Conservation (phyloP, 1,140 invertebrate genomes). For the Sycophila sp. region DNA sequence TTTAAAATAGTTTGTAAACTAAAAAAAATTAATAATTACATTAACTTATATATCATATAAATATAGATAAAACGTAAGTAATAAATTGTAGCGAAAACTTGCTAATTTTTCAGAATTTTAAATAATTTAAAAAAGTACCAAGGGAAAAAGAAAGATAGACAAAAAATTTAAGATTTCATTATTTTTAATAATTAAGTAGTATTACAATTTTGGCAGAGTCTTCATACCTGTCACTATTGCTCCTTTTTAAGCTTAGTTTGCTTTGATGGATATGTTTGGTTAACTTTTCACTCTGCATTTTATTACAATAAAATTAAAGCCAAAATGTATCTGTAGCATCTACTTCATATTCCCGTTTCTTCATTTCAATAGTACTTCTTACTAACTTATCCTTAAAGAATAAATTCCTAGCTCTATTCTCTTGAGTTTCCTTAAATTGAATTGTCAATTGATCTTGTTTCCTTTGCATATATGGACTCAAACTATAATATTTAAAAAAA, state of each 20-base stretch:
- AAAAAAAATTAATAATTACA: conserved; percentile 11
- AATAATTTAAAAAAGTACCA: neutral
- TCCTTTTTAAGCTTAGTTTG: conserved; percentile 18
- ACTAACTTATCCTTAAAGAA: too few species aligned
- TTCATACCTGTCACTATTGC: conserved; percentile 22
- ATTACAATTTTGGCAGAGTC: neutral
- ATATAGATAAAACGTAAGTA: neutral
- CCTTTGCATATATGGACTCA: neutral
- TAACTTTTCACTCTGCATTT: neutral
- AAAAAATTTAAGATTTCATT: neutral
- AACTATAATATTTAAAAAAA: too few species aligned
- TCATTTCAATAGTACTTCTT: too few species aligned
- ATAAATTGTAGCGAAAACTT: too few species aligned
- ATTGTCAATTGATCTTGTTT: neutral
- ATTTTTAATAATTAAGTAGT: neutral
- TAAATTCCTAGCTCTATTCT: neutral
- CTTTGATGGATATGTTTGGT: neutral
- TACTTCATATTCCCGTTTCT: too few species aligned
- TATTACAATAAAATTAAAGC: too few species aligned
- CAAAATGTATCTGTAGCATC: too few species aligned
- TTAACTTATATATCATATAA: neutral
- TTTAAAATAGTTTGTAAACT: neutral
- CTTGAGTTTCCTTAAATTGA: neutral
- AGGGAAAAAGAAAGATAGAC: neutral
- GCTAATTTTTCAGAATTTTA: neutral